Evolutionary conservation across 1,140 invertebrate species (phyloP).

Genomic region (Amphibalanus amphitrite): DNA sequence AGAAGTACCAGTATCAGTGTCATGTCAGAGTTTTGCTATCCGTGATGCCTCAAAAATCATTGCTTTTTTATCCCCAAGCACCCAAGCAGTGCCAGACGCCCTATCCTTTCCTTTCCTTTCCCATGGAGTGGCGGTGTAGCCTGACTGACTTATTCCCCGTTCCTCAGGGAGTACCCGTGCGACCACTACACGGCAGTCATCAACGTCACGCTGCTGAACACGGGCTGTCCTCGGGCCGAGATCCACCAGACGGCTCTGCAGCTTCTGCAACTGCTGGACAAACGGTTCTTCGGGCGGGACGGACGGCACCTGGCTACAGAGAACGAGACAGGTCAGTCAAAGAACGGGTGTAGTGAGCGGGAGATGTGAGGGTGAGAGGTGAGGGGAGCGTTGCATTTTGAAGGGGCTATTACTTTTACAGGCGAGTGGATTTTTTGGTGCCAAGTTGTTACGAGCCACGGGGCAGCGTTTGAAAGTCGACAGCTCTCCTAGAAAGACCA

Average conservation of each 20-base stretch:
- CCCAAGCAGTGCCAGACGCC: background rate
- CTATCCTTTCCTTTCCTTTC: constrained; percentile 5
- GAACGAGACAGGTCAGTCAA: constrained; percentile 7
- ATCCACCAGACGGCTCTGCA: constrained; percentile 86
- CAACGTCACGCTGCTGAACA: constrained; percentile 89
- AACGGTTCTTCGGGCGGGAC: constrained; percentile 72
- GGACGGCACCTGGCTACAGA: constrained; percentile 40
- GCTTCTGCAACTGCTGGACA: constrained; percentile 81
- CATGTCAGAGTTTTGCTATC: too few species aligned
- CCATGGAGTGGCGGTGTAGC: too few species aligned
- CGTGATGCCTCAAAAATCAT: background rate
- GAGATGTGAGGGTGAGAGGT: too few species aligned
- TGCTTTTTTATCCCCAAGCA: background rate
- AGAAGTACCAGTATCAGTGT: too few species aligned
- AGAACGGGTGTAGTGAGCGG: too few species aligned
- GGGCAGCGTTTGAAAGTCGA: too few species aligned
- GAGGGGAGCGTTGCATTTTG: too few species aligned
- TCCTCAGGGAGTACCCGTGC: constrained; percentile 90
- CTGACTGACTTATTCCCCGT: too few species aligned
- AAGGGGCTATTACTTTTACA: too few species aligned
- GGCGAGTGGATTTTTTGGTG: too few species aligned
- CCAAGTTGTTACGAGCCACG: too few species aligned
- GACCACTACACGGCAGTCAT: constrained; percentile 96
- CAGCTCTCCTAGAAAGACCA: too few species aligned
- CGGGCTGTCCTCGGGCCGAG: constrained; percentile 74